Evolutionary conservation across 2,113 vertebrate genomes (phyloP).

Genomic region (Pteropus alecto): DNA sequence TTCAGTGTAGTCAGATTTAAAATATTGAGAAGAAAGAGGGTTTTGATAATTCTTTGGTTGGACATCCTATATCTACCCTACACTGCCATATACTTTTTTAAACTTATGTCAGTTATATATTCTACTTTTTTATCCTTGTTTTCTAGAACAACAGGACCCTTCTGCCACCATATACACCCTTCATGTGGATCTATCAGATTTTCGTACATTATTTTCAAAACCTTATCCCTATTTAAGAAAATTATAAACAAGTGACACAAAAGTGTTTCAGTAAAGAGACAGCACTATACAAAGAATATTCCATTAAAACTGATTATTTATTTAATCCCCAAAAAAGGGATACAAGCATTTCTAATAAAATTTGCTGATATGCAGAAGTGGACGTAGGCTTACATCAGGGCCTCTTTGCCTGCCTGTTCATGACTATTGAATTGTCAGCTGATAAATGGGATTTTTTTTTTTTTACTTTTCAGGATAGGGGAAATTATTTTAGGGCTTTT

Average conservation of each 20-base stretch:
- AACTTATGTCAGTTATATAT: not conserved
- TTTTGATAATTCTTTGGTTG: not conserved
- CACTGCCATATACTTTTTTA: not conserved
- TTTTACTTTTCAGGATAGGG: not conserved
- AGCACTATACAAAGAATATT: not conserved
- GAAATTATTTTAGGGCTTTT: not conserved
- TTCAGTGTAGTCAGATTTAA: slow-evolving; percentile 19
- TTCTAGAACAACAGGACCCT: not conserved
- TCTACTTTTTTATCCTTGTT: not conserved
- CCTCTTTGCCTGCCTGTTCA: not conserved
- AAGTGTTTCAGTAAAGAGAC: not conserved
- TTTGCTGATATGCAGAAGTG: not conserved
- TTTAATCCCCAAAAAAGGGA: not conserved
- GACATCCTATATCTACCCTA: not conserved
- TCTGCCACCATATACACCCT: not conserved
- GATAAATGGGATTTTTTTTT: not conserved
- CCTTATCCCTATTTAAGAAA: slow-evolving; percentile 11
- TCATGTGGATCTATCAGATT: not conserved
- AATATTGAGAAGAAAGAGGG: not conserved
- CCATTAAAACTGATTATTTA: not conserved
- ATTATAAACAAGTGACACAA: not conserved
- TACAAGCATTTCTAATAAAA: not conserved
- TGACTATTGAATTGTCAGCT: not conserved
- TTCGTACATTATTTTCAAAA: slow-evolving; percentile 18
- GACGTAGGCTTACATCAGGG: not conserved